phyloP scores from a whole-genome alignment of 2,113 vertebrate genomes.

The Nicator chloris region DNA sequence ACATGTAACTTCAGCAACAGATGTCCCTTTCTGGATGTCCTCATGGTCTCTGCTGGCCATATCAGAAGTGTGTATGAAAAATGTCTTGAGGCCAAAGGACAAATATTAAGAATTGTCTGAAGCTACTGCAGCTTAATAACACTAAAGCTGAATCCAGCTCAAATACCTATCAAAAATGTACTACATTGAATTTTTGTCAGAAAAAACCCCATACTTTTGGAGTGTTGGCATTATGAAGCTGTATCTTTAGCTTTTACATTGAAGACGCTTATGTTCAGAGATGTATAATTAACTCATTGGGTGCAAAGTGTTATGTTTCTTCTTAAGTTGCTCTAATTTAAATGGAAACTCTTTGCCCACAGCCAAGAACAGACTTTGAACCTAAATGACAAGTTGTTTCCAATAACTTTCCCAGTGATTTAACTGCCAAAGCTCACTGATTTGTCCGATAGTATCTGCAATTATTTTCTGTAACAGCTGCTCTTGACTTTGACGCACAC shows the following conservation, averaged over 20 bases:
- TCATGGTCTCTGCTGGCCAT: neutral
- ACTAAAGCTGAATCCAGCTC: neutral
- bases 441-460: conserved; percentile 51
- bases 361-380: conserved; percentile 52
- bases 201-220: neutral
- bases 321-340: conserved; percentile 50
- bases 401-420: conserved; percentile 39
- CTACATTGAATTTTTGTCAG: neutral
- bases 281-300: conserved; percentile 30
- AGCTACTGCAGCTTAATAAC: neutral
- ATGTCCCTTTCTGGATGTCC: neutral
- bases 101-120: neutral
- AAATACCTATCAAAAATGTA: neutral
- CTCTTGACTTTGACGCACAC: conserved; percentile 28
- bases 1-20: neutral
- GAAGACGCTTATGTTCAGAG: conserved; percentile 12
- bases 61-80: neutral
- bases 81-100: neutral
- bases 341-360: conserved; percentile 32
- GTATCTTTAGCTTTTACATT: conserved; percentile 5
- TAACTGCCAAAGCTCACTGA: conserved; percentile 12
- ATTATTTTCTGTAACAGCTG: conserved; percentile 46
- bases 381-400: conserved; percentile 57
- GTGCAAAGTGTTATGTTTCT: conserved; percentile 8
- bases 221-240: neutral